Evolutionary conservation across 2,113 vertebrate species (phyloP).

Genomic region (Zosterops hypoxanthus): DNA sequence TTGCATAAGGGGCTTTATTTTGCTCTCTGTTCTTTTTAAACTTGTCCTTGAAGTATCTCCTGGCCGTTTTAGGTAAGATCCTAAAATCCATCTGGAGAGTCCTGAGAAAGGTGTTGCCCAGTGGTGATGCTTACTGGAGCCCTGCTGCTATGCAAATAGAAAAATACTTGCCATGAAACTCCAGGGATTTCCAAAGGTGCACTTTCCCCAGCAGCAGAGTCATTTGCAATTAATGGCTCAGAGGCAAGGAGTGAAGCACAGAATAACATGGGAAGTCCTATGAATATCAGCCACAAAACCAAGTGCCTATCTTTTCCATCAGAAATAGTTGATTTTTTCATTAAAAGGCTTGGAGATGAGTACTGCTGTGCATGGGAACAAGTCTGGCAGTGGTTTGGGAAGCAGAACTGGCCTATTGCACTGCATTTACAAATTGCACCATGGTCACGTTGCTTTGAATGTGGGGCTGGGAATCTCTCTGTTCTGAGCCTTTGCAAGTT

Average conservation of each 20-base stretch:
- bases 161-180: not conserved
- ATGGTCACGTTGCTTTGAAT: not conserved
- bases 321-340: not conserved
- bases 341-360: not conserved
- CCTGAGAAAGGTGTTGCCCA: not conserved
- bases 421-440: accelerated
- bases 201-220: not conserved
- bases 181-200: not conserved
- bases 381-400: not conserved
- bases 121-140: not conserved
- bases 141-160: not conserved
- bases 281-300: not conserved
- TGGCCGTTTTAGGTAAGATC: not conserved
- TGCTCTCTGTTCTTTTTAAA: not conserved
- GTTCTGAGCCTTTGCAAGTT: not conserved
- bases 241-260: not conserved
- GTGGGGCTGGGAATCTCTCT: not conserved
- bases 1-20: not conserved
- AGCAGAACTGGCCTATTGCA: not conserved
- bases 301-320: not conserved
- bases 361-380: not conserved
- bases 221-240: not conserved
- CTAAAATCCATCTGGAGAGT: not conserved
- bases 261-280: not conserved
- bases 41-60: not conserved